These are phyloP conservation scores for Drosophila asahinai DNA, from an alignment of 1,140 invertebrate genomes.

Conservation along the genomic window DNA sequence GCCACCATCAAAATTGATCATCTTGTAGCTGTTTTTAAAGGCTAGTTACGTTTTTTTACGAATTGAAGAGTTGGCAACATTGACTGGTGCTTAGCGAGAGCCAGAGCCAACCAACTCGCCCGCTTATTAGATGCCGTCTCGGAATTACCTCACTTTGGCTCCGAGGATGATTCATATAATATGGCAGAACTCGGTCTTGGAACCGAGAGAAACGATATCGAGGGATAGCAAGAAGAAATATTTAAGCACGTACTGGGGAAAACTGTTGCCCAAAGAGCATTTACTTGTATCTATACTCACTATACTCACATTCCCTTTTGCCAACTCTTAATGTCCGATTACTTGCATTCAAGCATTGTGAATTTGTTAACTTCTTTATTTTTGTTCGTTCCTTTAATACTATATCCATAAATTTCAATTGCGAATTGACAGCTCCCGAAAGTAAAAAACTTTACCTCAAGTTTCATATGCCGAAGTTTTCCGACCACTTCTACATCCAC, in stretches of 20 bases:
- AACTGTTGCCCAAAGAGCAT: constrained; percentile 34
- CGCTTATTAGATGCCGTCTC: constrained; percentile 6
- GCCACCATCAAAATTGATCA: too few species aligned
- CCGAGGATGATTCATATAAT: constrained; percentile 42
- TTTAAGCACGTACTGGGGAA: constrained; percentile 12
- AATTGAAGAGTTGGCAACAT: too few species aligned
- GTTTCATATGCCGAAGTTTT: constrained; percentile 26
- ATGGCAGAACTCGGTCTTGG: constrained; percentile 1
- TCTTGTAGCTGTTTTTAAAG: too few species aligned
- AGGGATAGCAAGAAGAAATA: constrained; percentile 1
- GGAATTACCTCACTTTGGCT: constrained; percentile 31
- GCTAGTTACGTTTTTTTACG: too few species aligned
- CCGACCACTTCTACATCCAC: neutral
- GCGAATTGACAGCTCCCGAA: constrained; percentile 14
- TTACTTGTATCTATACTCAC: constrained; percentile 13
- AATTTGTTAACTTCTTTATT: neutral
- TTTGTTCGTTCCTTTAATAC: neutral
- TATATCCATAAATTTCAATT: constrained; percentile 25
- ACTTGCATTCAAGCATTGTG: neutral
- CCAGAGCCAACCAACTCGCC: constrained; percentile 11
- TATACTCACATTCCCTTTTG: constrained; percentile 1
- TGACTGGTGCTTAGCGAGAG: neutral
- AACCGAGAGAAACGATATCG: neutral
- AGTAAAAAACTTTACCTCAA: constrained; percentile 21
- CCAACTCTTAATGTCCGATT: neutral